phyloP scores from a whole-genome alignment of 2,888 invertebrate species.

The Hypolimnas misippus region DNA sequence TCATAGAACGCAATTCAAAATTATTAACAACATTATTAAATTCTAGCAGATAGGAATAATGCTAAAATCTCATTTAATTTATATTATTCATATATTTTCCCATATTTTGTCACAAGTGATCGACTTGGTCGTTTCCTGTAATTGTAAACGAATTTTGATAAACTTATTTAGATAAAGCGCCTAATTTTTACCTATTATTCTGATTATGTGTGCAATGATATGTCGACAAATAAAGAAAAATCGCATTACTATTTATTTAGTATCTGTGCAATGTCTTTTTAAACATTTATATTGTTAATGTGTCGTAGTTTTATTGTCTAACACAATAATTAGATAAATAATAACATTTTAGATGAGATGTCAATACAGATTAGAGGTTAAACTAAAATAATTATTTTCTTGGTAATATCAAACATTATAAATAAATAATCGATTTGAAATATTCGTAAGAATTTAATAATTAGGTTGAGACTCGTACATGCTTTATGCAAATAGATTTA shows the following conservation, averaged over 20 bases:
- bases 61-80: too few species aligned
- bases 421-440: neutral
- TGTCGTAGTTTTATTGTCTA: neutral
- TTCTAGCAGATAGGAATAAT: too few species aligned
- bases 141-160: neutral
- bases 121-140: neutral
- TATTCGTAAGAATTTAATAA: neutral
- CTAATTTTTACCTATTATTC: neutral
- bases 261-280: neutral
- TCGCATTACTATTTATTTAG: neutral
- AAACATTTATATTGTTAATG: neutral
- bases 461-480: too few species aligned
- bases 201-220: conserved; percentile 4
- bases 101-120: too few species aligned
- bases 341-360: neutral
- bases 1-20: too few species aligned
- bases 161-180: neutral
- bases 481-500: too few species aligned
- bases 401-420: neutral
- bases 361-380: conserved; percentile 1
- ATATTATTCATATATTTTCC: too few species aligned
- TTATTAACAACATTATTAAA: too few species aligned
- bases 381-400: neutral
- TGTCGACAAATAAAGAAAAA: conserved; percentile 2
- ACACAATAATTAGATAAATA: neutral